Conservation (phyloP, 2,113 vertebrate species). For the Lepisosteus osseus region DNA sequence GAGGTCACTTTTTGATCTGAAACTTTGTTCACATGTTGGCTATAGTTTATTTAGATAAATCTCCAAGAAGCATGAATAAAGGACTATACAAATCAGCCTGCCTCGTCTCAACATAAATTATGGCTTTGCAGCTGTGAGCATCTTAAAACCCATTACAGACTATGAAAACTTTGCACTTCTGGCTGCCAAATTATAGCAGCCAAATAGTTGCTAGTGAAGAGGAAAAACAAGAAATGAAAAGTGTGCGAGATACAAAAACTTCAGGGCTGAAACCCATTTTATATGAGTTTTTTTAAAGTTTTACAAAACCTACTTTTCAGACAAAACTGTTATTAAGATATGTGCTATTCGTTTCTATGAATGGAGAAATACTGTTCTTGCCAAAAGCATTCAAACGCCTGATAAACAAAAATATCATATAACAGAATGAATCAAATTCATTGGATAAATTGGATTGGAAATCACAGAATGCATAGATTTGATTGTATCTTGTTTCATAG, state of each 20-base stretch:
- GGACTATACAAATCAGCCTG: conserved; percentile 62
- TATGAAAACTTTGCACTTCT: conserved; percentile 63
- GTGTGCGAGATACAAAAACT: neutral
- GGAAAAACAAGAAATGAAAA: neutral
- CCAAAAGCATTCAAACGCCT: no score
- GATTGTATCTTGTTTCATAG: no score
- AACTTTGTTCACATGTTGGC: conserved; percentile 60
- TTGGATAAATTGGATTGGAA: no score
- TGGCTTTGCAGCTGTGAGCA: conserved; percentile 53
- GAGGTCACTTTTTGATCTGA: conserved; percentile 67
- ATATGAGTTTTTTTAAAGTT: conserved; percentile 9
- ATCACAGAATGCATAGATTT: no score
- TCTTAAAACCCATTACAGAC: conserved; percentile 64
- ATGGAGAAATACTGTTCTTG: neutral
- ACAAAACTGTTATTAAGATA: neutral
- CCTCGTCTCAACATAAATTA: conserved; percentile 71
- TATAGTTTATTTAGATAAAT: conserved; percentile 39
- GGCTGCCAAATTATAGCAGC: conserved; percentile 31
- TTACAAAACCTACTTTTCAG: neutral
- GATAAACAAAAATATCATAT: no score
- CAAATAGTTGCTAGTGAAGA: conserved; percentile 34
- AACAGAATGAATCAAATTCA: no score
- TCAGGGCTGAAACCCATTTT: conserved; percentile 6
- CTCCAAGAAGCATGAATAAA: conserved; percentile 51
- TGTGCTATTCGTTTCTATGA: neutral